These are phyloP conservation scores for Lutraria rhynchaena DNA, from an alignment of 1,140 invertebrate genomes.

Conservation along the genomic window DNA sequence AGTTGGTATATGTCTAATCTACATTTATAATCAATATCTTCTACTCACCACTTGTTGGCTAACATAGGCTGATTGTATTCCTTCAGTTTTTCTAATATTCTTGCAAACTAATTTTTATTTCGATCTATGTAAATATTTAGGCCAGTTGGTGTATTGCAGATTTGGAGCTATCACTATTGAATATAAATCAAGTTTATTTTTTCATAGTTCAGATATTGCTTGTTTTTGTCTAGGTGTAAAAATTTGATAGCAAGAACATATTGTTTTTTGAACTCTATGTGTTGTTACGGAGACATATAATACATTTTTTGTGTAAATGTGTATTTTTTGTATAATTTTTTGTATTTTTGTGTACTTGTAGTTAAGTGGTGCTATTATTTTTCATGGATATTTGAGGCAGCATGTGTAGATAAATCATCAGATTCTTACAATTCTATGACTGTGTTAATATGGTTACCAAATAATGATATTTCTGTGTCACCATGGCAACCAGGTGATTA, in stretches of 20 bases:
- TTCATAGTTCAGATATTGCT: neutral
- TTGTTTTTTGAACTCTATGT: neutral
- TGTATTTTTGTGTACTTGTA: conserved; percentile 20
- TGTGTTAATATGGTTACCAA: too few relatives aligned
- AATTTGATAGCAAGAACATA: neutral
- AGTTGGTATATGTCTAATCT: too few relatives aligned
- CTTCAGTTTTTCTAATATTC: too few relatives aligned
- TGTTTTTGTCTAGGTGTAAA: neutral
- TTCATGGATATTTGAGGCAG: conserved; percentile 35
- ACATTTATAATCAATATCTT: too few relatives aligned
- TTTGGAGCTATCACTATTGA: neutral
- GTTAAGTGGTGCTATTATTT: conserved; percentile 20
- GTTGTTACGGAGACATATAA: neutral
- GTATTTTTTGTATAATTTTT: neutral
- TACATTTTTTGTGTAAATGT: neutral
- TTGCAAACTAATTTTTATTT: too few relatives aligned
- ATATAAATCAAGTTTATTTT: neutral
- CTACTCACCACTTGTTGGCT: too few relatives aligned
- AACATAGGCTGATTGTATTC: too few relatives aligned
- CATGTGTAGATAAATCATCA: neutral
- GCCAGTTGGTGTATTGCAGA: too few relatives aligned
- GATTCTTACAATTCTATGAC: too few relatives aligned
- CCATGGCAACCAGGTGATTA: too few relatives aligned
- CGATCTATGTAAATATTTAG: too few relatives aligned
- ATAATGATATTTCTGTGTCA: too few relatives aligned